A percentile compares a stretch with the other conserved stretches of the same genome.
These are phyloP conservation scores for Apoda limacodes DNA, from an alignment of 2,888 invertebrate genomes.

Conservation along the genomic window DNA sequence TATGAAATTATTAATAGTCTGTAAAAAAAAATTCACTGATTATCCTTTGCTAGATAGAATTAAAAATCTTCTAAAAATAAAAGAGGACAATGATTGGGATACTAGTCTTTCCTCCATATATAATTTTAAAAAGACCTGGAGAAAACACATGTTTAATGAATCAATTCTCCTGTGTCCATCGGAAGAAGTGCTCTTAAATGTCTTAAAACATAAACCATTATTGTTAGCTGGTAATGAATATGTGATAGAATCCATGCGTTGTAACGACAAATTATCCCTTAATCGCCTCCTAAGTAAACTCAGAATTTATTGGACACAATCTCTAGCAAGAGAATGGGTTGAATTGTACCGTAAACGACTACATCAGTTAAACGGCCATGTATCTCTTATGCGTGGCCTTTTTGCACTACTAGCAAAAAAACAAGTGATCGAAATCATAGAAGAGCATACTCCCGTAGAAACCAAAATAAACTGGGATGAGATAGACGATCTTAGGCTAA, in stretches of 20 bases:
- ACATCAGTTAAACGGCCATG: conserved; percentile 25
- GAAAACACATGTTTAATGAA: conserved; percentile 38
- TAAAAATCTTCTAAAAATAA: conserved; percentile 28
- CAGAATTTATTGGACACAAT: conserved; percentile 39
- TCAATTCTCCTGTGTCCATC: conserved; percentile 33
- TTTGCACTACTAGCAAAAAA: conserved; percentile 30
- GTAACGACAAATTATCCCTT: conserved; percentile 26
- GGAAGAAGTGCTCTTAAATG: conserved; percentile 38
- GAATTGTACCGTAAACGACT: conserved; percentile 26
- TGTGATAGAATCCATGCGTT: conserved; percentile 26
- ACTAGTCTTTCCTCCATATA: conserved; percentile 29
- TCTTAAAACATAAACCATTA: conserved; percentile 41
- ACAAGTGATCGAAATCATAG: conserved; percentile 27
- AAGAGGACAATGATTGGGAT: conserved; percentile 30
- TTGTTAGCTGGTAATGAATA: conserved; percentile 27
- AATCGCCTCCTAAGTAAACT: conserved; percentile 31
- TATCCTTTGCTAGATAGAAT: conserved; percentile 33
- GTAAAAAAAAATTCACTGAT: conserved; percentile 33
- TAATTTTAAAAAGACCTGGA: conserved; percentile 42
- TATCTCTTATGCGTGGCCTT: conserved; percentile 32
- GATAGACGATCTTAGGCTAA: conserved; percentile 32
- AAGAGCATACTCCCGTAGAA: conserved; percentile 34
- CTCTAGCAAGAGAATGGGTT: conserved; percentile 30
- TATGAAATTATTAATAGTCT: conserved; percentile 31
- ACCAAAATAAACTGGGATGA: conserved; percentile 38